phyloP scores from a whole-genome alignment of 2,888 invertebrate species.

The Homarus gammarus region DNA sequence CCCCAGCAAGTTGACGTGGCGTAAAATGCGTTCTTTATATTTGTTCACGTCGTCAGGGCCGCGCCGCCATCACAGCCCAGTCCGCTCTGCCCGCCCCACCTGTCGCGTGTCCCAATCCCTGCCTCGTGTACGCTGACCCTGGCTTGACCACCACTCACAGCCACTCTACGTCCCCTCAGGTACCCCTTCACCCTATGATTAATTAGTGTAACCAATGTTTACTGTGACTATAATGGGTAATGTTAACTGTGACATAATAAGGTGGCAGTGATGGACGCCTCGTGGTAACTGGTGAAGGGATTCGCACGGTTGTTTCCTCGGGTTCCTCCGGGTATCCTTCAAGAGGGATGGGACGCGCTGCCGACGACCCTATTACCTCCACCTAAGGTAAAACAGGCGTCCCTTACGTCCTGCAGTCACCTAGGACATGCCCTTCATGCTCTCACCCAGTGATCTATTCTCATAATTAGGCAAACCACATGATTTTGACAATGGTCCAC shows the following conservation, averaged over 20 bases:
- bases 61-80: slow-evolving; percentile 46
- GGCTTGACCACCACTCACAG: slow-evolving; percentile 38
- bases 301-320: slow-evolving; percentile 52
- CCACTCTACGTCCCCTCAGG: too few relatives aligned
- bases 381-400: slow-evolving; percentile 43
- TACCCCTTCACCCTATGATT: not conserved
- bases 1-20: slow-evolving; percentile 68
- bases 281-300: not conserved
- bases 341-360: slow-evolving; percentile 59
- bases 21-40: slow-evolving; percentile 70
- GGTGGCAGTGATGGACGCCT: not conserved
- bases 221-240: too few relatives aligned
- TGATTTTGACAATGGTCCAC: slow-evolving; percentile 60
- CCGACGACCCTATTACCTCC: slow-evolving; percentile 64
- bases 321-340: slow-evolving; percentile 53
- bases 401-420: not conserved
- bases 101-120: slow-evolving; percentile 54
- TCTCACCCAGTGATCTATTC: slow-evolving; percentile 38
- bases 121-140: not conserved
- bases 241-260: not conserved
- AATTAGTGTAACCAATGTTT: too few relatives aligned
- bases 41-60: slow-evolving; percentile 57
- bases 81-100: slow-evolving; percentile 55
- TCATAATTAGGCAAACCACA: slow-evolving; percentile 70
- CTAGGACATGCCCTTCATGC: slow-evolving; percentile 26